Evolutionary conservation across 2,888 invertebrate species (phyloP).

Genomic region (Euclidia mi): DNA sequence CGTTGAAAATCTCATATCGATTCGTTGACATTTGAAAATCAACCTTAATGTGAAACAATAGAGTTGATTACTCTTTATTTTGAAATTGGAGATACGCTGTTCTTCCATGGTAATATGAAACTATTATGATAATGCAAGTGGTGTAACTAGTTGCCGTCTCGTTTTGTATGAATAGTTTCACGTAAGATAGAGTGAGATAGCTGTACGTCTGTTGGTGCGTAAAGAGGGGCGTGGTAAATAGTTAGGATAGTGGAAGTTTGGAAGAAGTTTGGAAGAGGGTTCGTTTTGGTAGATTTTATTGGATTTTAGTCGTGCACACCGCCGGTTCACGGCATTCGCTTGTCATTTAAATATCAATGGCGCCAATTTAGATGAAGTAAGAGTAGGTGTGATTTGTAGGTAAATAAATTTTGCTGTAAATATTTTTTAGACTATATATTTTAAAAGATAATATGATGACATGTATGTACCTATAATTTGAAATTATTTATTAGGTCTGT

Average conservation of each 20-base stretch:
- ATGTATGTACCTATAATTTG: too few species aligned
- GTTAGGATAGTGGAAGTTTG: slow-evolving; percentile 85
- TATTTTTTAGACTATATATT: too few species aligned
- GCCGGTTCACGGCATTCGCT: slow-evolving; percentile 60
- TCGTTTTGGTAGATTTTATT: slow-evolving; percentile 86
- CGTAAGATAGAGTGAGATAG: slow-evolving; percentile 66
- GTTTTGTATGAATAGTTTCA: slow-evolving; percentile 57
- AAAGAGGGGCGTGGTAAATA: slow-evolving; percentile 80
- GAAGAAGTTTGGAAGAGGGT: slow-evolving; percentile 87
- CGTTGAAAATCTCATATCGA: slow-evolving; percentile 36
- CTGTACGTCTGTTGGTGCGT: slow-evolving; percentile 57
- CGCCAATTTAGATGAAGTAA: slow-evolving; percentile 6
- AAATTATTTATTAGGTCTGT: too few species aligned
- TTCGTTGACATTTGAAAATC: slow-evolving; percentile 10
- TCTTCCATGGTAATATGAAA: slow-evolving; percentile 61
- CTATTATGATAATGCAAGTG: slow-evolving; percentile 86
- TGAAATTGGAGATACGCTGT: slow-evolving; percentile 39
- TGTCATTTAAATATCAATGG: slow-evolving; percentile 72
- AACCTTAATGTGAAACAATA: fast-evolving
- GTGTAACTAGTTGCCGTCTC: slow-evolving; percentile 73
- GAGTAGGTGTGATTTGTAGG: too few species aligned
- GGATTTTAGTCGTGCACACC: slow-evolving; percentile 78
- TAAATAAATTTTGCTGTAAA: too few species aligned
- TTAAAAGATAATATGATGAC: too few species aligned
- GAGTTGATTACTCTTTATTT: slow-evolving; percentile 26